Percentiles rank a stretch among this genome's conserved stretches.
Conservation (phyloP, 2,113 vertebrate species). For the Trinectes maculatus region DNA sequence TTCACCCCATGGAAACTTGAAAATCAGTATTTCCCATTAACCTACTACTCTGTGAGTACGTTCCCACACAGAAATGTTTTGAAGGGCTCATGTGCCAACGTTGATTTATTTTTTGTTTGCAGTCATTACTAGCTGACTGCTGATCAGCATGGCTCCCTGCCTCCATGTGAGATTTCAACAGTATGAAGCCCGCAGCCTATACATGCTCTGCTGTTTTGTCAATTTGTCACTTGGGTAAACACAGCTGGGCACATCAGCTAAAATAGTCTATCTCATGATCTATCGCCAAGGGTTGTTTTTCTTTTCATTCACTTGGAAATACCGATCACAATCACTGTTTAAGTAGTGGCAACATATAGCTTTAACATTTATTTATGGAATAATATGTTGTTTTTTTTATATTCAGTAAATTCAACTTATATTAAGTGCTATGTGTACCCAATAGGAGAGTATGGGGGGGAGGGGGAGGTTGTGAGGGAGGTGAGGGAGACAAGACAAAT, state of each 20-base stretch:
- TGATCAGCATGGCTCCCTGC: constrained; percentile 39
- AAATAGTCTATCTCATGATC: constrained; percentile 41
- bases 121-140: constrained; percentile 25
- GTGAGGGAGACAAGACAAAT: too few species aligned
- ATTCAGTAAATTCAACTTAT: too few species aligned
- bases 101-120: constrained; percentile 1
- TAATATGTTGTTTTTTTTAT: neutral
- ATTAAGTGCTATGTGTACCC: too few species aligned
- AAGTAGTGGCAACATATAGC: neutral
- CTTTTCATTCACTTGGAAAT: neutral
- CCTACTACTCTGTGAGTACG: neutral
- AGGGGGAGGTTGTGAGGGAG: too few species aligned
- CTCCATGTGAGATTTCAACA: constrained; percentile 51
- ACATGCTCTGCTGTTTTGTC: constrained; percentile 50
- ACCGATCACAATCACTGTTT: neutral
- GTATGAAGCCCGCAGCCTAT: constrained; percentile 32
- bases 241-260: constrained; percentile 46
- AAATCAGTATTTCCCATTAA: neutral
- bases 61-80: too few species aligned
- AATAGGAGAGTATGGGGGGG: too few species aligned
- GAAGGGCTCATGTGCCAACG: neutral
- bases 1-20: neutral
- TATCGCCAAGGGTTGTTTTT: neutral
- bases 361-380: neutral
- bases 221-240: constrained; percentile 63